Base-by-base conservation (phyloP, 2,888 invertebrate genomes). In the Amiota mariae region DNA sequence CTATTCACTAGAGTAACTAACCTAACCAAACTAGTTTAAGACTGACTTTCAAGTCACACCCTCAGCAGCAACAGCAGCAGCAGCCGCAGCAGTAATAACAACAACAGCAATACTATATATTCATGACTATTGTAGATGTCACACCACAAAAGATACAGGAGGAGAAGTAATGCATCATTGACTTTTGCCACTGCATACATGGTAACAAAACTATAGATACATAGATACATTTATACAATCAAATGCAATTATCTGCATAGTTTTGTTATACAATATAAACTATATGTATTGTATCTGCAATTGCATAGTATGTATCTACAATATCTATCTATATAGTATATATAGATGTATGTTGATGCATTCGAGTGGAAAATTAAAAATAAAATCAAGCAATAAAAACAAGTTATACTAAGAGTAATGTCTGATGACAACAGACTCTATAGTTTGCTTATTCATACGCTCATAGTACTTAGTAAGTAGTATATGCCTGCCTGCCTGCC, bases 331-430 rank as follows among this genome's bases (percentile, higher is more conserved):
- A 36, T 2, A 36, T 36, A 6, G 8, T 36, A 6, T 36, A 2
- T 64, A 20, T 46, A 12, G n/a, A n/a, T n/a, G 54, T 13, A 18
- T 24, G 70, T 15, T 18, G 48, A 77, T 72, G 82, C 80, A 83
- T 73, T 84, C 83, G 76, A 77, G 70, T 85, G 83, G 80, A 82
- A 82, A 84, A 77, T 77, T 67, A 72, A 71, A 74, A 72, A 73
- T 66, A 77, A 72, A 76, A 56, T 64, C 11, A 13, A 8, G 68
- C 72, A 72, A 73, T 36, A 36, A 36, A 36, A 36, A 36, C 36
- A 36, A 36, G 36, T 36, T 36, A 6, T 6, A 36, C 36, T 36
- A 36, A 2, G 36, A 59, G 18, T 59, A 12, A 18, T 59, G n/a
- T 1, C 15, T 59, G 57, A 11, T 59, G 57, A 18, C 57, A 15